These are phyloP conservation scores for Rhynchotus rufescens DNA, from an alignment of 2,797 vertebrate species.

Conservation along the genomic window DNA sequence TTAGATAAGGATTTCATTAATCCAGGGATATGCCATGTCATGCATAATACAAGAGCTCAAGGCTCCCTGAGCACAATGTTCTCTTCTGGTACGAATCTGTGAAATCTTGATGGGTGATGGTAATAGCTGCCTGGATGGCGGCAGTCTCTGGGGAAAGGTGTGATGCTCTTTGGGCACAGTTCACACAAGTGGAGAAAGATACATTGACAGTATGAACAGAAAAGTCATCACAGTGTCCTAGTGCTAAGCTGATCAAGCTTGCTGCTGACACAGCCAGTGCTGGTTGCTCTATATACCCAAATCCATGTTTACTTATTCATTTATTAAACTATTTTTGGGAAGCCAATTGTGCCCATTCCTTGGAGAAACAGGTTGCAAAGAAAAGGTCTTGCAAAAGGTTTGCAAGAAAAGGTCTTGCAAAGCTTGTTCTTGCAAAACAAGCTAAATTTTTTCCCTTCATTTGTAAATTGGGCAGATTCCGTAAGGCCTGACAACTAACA, in stretches of 20 bases:
- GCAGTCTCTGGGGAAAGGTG: neutral
- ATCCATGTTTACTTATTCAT: neutral
- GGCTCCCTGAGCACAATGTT: neutral
- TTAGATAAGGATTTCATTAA: slow-evolving; percentile 13
- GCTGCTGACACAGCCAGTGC: neutral
- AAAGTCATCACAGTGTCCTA: accelerated
- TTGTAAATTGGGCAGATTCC: neutral
- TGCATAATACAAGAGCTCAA: neutral
- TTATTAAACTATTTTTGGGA: neutral
- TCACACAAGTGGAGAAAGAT: neutral
- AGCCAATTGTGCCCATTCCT: neutral
- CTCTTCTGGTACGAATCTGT: neutral
- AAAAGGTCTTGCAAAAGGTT: too few relatives aligned
- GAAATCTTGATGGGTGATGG: neutral
- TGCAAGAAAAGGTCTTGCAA: too few relatives aligned
- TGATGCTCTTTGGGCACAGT: neutral
- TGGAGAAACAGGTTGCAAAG: neutral
- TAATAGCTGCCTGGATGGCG: neutral
- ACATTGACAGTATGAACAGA: accelerated
- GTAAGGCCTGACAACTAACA: neutral
- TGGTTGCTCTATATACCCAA: neutral
- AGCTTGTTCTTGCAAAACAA: neutral
- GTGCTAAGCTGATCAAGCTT: neutral
- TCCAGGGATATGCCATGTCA: neutral
- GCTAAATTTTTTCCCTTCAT: accelerated